Evolutionary conservation across 2,888 invertebrate species (phyloP), one percentile per base, ranked within the genome.

Genomic region (Lingula anatina): DNA sequence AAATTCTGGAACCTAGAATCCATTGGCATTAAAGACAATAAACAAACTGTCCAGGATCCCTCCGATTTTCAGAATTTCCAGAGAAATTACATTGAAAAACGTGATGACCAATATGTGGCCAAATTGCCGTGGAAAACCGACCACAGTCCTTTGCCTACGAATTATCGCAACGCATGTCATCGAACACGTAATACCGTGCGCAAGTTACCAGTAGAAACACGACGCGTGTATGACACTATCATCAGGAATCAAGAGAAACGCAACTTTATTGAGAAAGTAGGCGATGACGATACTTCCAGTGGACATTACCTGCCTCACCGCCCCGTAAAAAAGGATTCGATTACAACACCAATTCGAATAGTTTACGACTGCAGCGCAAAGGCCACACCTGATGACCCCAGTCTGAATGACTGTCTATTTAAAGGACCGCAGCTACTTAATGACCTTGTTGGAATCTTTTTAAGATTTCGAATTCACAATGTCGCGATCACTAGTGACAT

Each of bases 291-390:
- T 3, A 25, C 23, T 3, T n/a, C 36, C 7, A n/a, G 12, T 3
- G 40, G 53, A 1, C 53, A 55, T 23, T 53, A 55, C 37, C 46
- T 50, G 20, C 50, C 52, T 3, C 53, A 55, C 26, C 47, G 45
- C 20, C 18, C 31, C n/a, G 48, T 55, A 7, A 48, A 50, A 9
- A 36, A 36, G 23, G 37, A 36, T 5, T 37, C 36, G 47, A 26
- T 21, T 21, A 42, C 47, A 15, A 47, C 47, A 5, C 47, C 47
- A 5, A 28, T 47, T 28, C 24, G 49, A n/a, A 44, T 48, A 12
- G 44, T 55, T 2, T 55, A 52, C 28, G 48, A 55, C 43, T 55
- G 52, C 40, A 18, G 9, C n/a, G n/a, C n/a, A n/a, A n/a, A n/a
- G n/a, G n/a, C n/a, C n/a, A n/a, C n/a, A n/a, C n/a, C n/a, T n/a